Conservation (phyloP, 1,140 invertebrate genomes). For the Calycopis cecrops region DNA sequence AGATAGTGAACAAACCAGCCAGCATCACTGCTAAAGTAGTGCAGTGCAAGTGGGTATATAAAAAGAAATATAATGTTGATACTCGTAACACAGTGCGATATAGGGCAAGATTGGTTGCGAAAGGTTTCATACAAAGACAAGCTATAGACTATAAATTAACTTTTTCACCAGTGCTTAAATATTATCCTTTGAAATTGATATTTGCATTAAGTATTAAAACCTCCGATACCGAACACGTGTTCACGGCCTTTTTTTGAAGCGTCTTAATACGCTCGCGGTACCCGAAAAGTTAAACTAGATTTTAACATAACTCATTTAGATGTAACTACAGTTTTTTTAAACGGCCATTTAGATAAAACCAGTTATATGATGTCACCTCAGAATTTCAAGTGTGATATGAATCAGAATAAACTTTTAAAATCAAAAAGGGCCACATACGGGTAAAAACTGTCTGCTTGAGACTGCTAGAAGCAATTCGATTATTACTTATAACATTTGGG, state of each 20-base stretch:
- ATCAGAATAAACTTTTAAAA: too few relatives aligned
- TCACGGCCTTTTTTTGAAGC: too few relatives aligned
- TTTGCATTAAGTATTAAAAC: too few relatives aligned
- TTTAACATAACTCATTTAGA: too few relatives aligned
- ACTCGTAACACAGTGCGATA: constrained; percentile 11
- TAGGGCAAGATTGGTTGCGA: constrained; percentile 3
- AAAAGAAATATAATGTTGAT: too few relatives aligned
- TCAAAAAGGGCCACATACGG: constrained; percentile 24
- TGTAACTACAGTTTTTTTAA: too few relatives aligned
- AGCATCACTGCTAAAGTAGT: constrained; percentile 16
- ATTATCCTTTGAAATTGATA: constrained; percentile 19
- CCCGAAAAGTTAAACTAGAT: too few relatives aligned
- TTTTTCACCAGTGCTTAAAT: constrained; percentile 20
- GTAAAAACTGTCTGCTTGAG: neutral
- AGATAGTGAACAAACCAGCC: constrained; percentile 17
- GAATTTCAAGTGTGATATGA: constrained; percentile 14
- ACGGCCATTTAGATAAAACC: constrained; percentile 9
- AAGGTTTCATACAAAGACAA: constrained; percentile 17
- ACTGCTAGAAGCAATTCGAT: too few relatives aligned
- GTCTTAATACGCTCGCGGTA: too few relatives aligned
- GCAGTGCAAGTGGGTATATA: constrained; percentile 18
- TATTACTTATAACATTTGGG: too few relatives aligned
- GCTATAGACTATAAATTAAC: constrained; percentile 28
- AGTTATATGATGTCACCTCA: constrained; percentile 21
- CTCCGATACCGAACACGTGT: too few relatives aligned